Evolutionary conservation across 2,888 invertebrate species (phyloP).

Genomic region (Sussaba pulchella): DNA sequence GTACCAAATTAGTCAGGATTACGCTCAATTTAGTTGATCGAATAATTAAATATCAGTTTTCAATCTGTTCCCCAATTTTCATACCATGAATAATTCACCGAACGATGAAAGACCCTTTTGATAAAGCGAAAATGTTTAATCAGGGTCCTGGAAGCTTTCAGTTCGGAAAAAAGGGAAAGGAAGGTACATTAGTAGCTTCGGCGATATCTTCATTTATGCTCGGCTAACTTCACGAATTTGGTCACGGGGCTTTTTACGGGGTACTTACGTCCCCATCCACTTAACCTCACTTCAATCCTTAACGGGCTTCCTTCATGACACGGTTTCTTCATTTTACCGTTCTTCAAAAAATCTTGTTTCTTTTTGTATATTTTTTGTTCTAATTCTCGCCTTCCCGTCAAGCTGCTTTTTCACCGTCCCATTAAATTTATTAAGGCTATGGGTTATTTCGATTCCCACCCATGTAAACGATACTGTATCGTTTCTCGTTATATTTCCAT

Average conservation of each 20-base stretch:
- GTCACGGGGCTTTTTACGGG: constrained; percentile 43
- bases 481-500: constrained; percentile 23
- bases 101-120: neutral
- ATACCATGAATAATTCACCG: neutral
- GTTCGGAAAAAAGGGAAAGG: constrained; percentile 22
- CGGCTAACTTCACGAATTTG: constrained; percentile 20
- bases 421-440: no score
- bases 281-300: constrained; percentile 32
- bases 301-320: constrained; percentile 16
- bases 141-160: constrained; percentile 10
- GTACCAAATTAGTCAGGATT: neutral
- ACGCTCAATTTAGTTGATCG: neutral
- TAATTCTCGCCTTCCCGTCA: constrained; percentile 28
- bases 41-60: neutral
- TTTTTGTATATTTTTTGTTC: constrained; percentile 15
- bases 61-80: neutral
- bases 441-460: no score
- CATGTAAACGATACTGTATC: no score
- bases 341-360: constrained; percentile 13
- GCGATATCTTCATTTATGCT: constrained; percentile 32
- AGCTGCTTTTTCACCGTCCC: no score
- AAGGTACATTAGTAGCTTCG: constrained; percentile 24
- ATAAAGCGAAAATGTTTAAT: constrained; percentile 21
- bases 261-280: constrained; percentile 56
- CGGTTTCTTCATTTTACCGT: constrained; percentile 28